phyloP scores from a whole-genome alignment of 2,888 invertebrate genomes.

The Liodrosophila aerea region DNA sequence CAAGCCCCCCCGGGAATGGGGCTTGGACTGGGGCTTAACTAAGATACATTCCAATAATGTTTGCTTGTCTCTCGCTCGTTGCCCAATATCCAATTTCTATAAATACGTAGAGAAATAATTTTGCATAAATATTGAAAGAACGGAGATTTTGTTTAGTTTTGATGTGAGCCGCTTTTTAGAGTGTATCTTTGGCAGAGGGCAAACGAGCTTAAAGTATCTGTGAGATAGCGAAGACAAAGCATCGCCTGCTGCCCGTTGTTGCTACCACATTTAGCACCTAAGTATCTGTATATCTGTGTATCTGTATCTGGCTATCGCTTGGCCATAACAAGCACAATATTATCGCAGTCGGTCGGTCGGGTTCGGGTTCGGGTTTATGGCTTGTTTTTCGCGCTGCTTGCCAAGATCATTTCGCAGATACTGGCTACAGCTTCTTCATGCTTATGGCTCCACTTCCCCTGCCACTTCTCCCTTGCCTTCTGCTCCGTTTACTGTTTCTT shows the following conservation, averaged over 20 bases:
- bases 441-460: constrained; percentile 1
- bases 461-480: not conserved
- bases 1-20: constrained; percentile 11
- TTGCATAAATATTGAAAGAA: constrained; percentile 63
- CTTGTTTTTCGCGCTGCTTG: constrained; percentile 60
- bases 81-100: constrained; percentile 45
- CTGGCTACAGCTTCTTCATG: constrained; percentile 30
- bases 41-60: constrained; percentile 31
- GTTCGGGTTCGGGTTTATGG: constrained; percentile 61
- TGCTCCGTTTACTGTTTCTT: constrained; percentile 2
- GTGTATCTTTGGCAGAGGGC: constrained; percentile 16
- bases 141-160: constrained; percentile 30
- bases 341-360: constrained; percentile 42
- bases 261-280: constrained; percentile 57
- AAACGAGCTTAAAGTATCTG: constrained; percentile 52
- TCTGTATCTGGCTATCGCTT: constrained; percentile 20
- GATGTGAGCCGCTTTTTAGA: constrained; percentile 42
- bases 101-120: constrained; percentile 26
- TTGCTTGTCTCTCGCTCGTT: constrained; percentile 7
- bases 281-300: constrained; percentile 23
- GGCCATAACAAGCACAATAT: constrained; percentile 53
- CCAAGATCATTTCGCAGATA: constrained; percentile 43
- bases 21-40: constrained; percentile 38
- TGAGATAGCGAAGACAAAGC: constrained; percentile 43
- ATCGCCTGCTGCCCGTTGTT: constrained; percentile 9